Evolutionary conservation across 2,113 vertebrate genomes (phyloP).

Genomic region (Burhinus oedicnemus): DNA sequence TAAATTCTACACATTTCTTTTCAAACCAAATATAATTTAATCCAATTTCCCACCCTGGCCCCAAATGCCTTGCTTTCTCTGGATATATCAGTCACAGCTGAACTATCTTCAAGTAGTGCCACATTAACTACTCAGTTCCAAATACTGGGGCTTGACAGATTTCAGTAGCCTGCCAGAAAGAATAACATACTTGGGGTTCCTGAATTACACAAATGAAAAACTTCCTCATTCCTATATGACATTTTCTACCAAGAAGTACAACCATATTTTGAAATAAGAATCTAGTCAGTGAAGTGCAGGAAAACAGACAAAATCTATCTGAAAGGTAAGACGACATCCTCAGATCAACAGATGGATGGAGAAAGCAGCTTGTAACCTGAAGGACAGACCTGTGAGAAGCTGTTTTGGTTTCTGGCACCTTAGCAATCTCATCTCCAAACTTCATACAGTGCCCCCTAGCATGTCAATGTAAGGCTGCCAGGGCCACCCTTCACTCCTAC

Average conservation of each 20-base stretch:
- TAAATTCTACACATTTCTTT: not conserved
- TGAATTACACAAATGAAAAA: conserved; percentile 23
- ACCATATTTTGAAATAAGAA: conserved; percentile 25
- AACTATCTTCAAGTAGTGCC: not conserved
- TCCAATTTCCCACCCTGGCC: not conserved
- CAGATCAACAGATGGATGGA: not conserved
- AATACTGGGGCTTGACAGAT: not conserved
- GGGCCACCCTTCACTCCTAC: not conserved
- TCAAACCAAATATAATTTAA: not conserved
- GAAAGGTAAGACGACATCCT: not conserved
- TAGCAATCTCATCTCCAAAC: not conserved
- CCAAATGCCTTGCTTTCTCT: not conserved
- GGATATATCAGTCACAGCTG: not conserved
- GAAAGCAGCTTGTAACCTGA: not conserved
- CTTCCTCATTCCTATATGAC: not conserved
- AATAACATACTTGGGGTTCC: not conserved
- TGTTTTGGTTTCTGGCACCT: not conserved
- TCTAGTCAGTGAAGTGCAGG: not conserved
- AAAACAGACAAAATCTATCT: not conserved
- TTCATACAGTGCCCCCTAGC: not conserved
- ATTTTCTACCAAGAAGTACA: not conserved
- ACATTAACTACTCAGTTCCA: not conserved
- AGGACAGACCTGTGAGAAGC: not conserved
- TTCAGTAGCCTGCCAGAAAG: not conserved
- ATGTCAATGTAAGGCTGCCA: not conserved